Percentiles rank a stretch among this genome's conserved stretches.
Conservation (phyloP, 30 jellyfish, hydroid and myxozoan species). For the Cassiopea xamachana region DNA sequence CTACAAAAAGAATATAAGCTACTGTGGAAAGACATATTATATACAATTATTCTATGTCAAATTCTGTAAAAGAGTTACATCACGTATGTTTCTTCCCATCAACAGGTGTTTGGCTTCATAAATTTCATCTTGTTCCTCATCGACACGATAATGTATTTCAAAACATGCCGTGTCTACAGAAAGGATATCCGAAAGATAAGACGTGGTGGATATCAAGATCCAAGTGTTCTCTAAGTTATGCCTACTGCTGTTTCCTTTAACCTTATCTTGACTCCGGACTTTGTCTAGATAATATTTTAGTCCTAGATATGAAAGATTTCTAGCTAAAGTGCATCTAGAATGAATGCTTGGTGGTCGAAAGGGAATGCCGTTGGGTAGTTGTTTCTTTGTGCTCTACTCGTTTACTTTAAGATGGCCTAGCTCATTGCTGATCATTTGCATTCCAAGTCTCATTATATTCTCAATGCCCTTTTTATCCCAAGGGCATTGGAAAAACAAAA, state of each 20-base stretch:
- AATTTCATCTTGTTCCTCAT: slow-evolving; percentile 82
- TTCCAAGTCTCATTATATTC: no score
- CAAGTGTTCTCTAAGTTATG: slow-evolving; percentile 31
- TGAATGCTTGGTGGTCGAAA: background rate
- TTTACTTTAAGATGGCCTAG: background rate
- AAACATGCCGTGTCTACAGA: slow-evolving; percentile 91
- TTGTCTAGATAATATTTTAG: background rate
- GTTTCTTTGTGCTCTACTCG: background rate
- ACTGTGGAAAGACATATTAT: no score
- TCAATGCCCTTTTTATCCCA: no score
- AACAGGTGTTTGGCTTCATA: slow-evolving; percentile 92
- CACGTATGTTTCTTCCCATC: slow-evolving; percentile 3
- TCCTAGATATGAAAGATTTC: background rate
- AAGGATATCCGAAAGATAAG: slow-evolving; percentile 77
- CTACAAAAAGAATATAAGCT: no score
- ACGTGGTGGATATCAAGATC: slow-evolving; percentile 82
- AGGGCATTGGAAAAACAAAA: no score
- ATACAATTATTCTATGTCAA: no score
- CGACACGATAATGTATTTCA: slow-evolving; percentile 91
- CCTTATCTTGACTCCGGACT: background rate
- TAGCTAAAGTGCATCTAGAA: background rate
- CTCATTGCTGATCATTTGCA: no score
- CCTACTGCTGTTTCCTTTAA: background rate
- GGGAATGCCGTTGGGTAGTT: background rate
- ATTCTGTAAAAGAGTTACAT: no score